Base-by-base conservation (phyloP, 2,113 vertebrate genomes). In the Turdus rufiventris region DNA sequence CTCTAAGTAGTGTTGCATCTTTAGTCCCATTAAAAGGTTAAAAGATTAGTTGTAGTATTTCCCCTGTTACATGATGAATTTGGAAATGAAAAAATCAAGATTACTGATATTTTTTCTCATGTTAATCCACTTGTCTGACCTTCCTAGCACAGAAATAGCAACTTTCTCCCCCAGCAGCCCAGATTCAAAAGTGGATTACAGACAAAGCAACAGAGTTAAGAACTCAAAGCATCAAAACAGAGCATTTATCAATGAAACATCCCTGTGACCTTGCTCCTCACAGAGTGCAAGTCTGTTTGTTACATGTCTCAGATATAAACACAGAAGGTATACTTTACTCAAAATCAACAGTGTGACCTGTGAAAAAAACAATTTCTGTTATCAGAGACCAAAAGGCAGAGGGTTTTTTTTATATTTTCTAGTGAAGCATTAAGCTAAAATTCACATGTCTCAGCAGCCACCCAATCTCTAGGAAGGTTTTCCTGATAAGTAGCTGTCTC, bases 141-240 rank as follows among this genome's bases (percentile, higher is more conserved):
- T 94, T 86, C 26, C 42, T 33, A 56, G 50, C 40, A 66, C 33
- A 66, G 33, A 78, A 89, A 51, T n/a, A 85, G 23, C 43, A 74
- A 24, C 40, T 75, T 70, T 93, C 79, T 40, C 12, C 25, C 21
- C 19, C 34, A 65, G 57, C 34, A 88, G 18, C 58, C 16, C 33
- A 53, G 54, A 67, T 71, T 87, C 53, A 75, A 60, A 94, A 85
- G 36, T 95, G 83, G 60, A 87, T 94, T 94, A 91, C 33, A 85
- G 33, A 72, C 42, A 93, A 92, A 92, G 47, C 18, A 78, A 18
- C 47, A 40, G 54, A 93, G 63, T 57, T 81, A 76, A 88, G 84
- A 90, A 83, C 34, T 23, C 20, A 73, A 89, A 94, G 15, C 51
- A 70, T 77, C 76, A 91, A 88, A 85, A 20, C 53, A 84, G 20